These are phyloP conservation scores for Argopecten irradians DNA, from an alignment of 1,140 invertebrate species.

Conservation along the genomic window DNA sequence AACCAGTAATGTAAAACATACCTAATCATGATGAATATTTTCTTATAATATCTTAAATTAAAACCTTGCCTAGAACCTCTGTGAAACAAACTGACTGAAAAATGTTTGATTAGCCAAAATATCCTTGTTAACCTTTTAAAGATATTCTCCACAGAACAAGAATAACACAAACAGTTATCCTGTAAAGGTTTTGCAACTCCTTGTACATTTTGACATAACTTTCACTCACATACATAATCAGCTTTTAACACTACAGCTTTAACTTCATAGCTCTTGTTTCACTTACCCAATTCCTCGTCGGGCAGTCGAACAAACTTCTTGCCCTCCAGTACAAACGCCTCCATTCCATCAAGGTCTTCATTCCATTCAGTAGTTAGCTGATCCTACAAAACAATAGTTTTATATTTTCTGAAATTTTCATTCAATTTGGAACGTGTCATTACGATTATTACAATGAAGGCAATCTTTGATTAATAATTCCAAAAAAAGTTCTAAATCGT, in stretches of 20 bases:
- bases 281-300: conserved; percentile 92
- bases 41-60: no score
- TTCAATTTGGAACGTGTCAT: neutral
- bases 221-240: neutral
- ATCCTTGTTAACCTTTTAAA: no score
- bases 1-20: no score
- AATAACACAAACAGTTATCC: neutral
- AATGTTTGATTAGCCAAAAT: no score
- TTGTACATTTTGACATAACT: neutral
- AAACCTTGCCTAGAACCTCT: no score
- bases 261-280: neutral
- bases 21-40: no score
- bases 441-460: neutral
- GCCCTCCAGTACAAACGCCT: conserved; percentile 97
- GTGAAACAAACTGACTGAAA: no score
- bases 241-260: neutral
- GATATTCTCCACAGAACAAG: no score
- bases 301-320: conserved; percentile 97
- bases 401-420: neutral
- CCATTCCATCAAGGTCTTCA: conserved; percentile 84
- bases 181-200: neutral
- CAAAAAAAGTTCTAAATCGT: neutral
- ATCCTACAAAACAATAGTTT: conserved; percentile 76
- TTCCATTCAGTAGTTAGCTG: conserved; percentile 85
- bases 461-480: neutral